Base-by-base conservation (phyloP, 2,888 invertebrate genomes). In the Notodonta ziczac region DNA sequence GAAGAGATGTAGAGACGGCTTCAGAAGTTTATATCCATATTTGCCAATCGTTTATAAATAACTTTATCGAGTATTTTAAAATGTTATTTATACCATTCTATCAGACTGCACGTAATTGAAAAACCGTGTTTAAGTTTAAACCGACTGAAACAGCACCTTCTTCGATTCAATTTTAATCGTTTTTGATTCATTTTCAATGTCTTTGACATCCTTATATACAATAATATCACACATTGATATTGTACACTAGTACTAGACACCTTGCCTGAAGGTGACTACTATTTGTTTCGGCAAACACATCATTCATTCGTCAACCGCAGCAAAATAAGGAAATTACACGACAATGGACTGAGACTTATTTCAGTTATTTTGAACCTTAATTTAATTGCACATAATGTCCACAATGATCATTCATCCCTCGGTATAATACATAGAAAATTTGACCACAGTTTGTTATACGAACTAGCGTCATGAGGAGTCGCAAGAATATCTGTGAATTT, bases 171-270 rank as follows among this genome's bases (percentile, higher is more conserved):
- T 73, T 69, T 69, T 65, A 65, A 71, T 69, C 63, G 56, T 63
- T 69, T 69, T 68, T 69, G 63, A 74, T 67, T 68, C 63, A 48
- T 58, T 61, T 59, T 65, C 69, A 70, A 81, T 86, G 86, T 87
- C 86, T 86, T 86, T 78, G 86, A 88, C 88, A 85, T 82, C 71
- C 72, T 82, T 83, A 83, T 76, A 76, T 82, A 85, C 80, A 80
- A 81, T 87, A 88, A 84, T 87, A 88, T 89, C 88, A 89, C 89
- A 88, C 84, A 72, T 85, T 86, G 85, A 88, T 88, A 88, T 88
- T 85, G 85, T 88, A 87, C 83, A 70, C 67, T 69, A 69, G 69
- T 77, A 77, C 69, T 74, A 75, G 70, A 76, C 46, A 69, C 70
- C 74, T 66, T 59, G 61, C 55, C 2, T 12, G n/a, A 53, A 58